These are phyloP conservation scores for Microchrysa polita DNA, from an alignment of 2,888 invertebrate species.

Conservation along the genomic window DNA sequence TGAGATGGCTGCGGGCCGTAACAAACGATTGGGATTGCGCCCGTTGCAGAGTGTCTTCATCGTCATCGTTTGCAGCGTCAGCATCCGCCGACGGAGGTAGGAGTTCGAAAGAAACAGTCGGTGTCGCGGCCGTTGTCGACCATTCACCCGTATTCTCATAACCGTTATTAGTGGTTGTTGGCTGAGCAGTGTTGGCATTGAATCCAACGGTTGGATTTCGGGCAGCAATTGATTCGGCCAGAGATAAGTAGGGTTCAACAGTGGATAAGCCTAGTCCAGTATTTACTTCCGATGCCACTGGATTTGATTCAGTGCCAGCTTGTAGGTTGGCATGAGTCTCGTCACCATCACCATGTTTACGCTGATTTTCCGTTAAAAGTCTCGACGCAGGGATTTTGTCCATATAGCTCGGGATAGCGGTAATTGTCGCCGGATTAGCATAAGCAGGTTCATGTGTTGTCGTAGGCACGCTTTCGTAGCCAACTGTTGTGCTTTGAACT, in stretches of 20 bases:
- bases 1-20: constrained; percentile 66
- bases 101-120: constrained; percentile 51
- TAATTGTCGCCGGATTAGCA: constrained; percentile 23
- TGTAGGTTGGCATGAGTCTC: constrained; percentile 52
- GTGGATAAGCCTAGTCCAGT: constrained; percentile 60
- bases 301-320: constrained; percentile 60
- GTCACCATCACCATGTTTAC: constrained; percentile 1
- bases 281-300: constrained; percentile 66
- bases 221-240: constrained; percentile 31
- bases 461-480: constrained; percentile 56
- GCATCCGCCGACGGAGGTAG: constrained; percentile 51
- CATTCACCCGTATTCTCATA: constrained; percentile 56
- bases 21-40: constrained; percentile 77
- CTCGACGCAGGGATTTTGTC: constrained; percentile 51
- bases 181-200: constrained; percentile 60
- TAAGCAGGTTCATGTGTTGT: constrained; percentile 55
- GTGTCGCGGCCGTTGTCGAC: constrained; percentile 57
- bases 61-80: constrained; percentile 64
- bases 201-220: constrained; percentile 55
- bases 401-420: constrained; percentile 31
- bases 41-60: constrained; percentile 74
- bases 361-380: constrained; percentile 50
- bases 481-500: constrained; percentile 52
- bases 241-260: constrained; percentile 55
- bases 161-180: constrained; percentile 58